phyloP scores from a whole-genome alignment of 2,113 vertebrate species.

The Rutilus rutilus region DNA sequence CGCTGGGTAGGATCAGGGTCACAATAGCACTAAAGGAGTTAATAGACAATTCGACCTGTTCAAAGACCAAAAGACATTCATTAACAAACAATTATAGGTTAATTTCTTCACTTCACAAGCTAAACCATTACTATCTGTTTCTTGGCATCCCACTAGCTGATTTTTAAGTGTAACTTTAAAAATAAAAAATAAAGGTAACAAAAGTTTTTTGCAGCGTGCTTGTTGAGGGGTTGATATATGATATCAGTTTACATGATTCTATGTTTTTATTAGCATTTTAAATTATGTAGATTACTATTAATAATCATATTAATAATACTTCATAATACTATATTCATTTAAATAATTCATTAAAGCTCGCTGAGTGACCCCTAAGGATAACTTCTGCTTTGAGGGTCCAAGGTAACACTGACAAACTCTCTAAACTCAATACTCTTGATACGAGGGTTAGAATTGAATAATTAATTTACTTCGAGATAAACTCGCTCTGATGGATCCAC shows the following conservation, averaged over 20 bases:
- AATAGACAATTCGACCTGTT: slow-evolving; percentile 63
- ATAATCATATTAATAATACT: no score
- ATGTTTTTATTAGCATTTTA: no score
- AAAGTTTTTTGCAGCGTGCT: no score
- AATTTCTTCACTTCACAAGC: not conserved
- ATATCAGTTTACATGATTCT: no score
- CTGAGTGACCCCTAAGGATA: not conserved
- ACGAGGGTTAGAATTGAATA: not conserved
- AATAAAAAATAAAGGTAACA: no score
- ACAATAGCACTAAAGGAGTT: slow-evolving; percentile 65
- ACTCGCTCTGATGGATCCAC: slow-evolving; percentile 39
- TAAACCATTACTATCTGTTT: not conserved
- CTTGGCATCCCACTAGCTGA: not conserved
- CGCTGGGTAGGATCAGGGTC: slow-evolving; percentile 70
- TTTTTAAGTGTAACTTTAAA: not conserved
- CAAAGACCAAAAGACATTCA: not conserved
- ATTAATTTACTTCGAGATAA: slow-evolving; percentile 64
- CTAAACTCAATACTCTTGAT: not conserved
- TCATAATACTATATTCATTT: no score
- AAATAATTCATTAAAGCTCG: not conserved
- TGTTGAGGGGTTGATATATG: no score
- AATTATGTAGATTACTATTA: no score
- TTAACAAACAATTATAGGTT: not conserved
- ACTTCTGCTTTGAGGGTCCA: not conserved
- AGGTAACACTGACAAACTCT: not conserved